Conservation (phyloP, 2,888 invertebrate genomes). For the Aporophyla lueneburgensis region DNA sequence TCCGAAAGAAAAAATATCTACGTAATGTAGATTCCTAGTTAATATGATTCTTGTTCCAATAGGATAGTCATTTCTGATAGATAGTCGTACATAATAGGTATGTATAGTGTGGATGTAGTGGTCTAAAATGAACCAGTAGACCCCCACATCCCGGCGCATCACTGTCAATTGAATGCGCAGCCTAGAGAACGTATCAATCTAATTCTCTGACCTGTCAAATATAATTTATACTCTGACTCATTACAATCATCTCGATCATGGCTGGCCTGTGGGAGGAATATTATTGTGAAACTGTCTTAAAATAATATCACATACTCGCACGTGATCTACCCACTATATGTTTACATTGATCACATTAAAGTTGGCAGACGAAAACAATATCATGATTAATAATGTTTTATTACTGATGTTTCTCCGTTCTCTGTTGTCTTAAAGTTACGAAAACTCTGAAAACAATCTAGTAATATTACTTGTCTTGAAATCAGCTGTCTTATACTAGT, state of each 20-base stretch:
- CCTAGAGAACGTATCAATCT: slow-evolving; percentile 86
- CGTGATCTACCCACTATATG: slow-evolving; percentile 55
- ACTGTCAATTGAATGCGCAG: slow-evolving; percentile 85
- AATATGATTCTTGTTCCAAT: neutral
- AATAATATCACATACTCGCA: slow-evolving; percentile 54
- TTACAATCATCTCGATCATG: slow-evolving; percentile 65
- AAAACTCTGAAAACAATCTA: slow-evolving; percentile 35
- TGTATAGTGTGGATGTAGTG: slow-evolving; percentile 37
- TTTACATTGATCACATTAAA: slow-evolving; percentile 56
- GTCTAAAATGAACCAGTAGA: slow-evolving; percentile 82
- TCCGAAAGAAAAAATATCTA: neutral
- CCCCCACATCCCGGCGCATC: slow-evolving; percentile 89
- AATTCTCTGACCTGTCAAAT: slow-evolving; percentile 85
- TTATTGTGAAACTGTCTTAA: slow-evolving; percentile 59
- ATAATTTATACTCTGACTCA: slow-evolving; percentile 80
- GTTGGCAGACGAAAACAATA: slow-evolving; percentile 57
- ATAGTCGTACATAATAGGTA: slow-evolving; percentile 26
- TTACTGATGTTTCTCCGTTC: slow-evolving; percentile 37
- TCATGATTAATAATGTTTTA: slow-evolving; percentile 50
- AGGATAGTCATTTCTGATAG: neutral
- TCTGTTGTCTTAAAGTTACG: slow-evolving; percentile 38
- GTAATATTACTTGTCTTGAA: slow-evolving; percentile 39
- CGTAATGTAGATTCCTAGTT: neutral
- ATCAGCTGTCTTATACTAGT: slow-evolving; percentile 31
- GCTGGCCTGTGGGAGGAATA: slow-evolving; percentile 52